phyloP scores from a whole-genome alignment of 2,113 vertebrate genomes.

The Macrotis lagotis region DNA sequence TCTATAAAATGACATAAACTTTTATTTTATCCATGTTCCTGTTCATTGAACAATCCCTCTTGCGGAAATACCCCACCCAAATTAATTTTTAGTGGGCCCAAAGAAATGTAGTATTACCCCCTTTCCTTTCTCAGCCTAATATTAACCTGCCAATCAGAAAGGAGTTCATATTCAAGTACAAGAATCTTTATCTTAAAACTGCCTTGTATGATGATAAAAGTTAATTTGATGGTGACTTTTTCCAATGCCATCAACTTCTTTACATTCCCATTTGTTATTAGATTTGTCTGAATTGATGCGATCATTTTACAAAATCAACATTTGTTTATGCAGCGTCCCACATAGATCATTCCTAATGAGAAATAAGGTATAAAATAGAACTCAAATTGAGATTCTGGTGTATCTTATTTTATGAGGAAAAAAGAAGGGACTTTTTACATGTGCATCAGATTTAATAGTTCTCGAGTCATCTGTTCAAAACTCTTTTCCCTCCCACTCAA shows the following conservation, averaged over 20 bases:
- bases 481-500: slow-evolving; percentile 63
- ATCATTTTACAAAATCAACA: slow-evolving; percentile 47
- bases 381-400: slow-evolving; percentile 9
- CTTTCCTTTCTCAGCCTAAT: neutral
- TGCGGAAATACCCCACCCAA: slow-evolving; percentile 50
- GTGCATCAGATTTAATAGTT: slow-evolving; percentile 55
- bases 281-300: slow-evolving; percentile 26
- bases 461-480: slow-evolving; percentile 61
- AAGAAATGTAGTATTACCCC: slow-evolving; percentile 25
- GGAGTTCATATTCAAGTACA: slow-evolving; percentile 7
- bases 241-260: slow-evolving; percentile 12
- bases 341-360: neutral
- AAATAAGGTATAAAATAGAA: slow-evolving; percentile 21
- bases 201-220: slow-evolving; percentile 33
- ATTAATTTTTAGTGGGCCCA: slow-evolving; percentile 48
- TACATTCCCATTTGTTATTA: slow-evolving; percentile 20
- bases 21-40: slow-evolving; percentile 47
- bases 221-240: slow-evolving; percentile 33
- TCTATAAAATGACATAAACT: slow-evolving; percentile 66
- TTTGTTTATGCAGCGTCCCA: neutral
- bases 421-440: slow-evolving; percentile 58
- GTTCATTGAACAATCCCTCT: slow-evolving; percentile 46
- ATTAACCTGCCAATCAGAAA: slow-evolving; percentile 18
- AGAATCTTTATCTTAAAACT: slow-evolving; percentile 22
- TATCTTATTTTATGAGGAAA: slow-evolving; percentile 39